Evolutionary conservation across 2,888 invertebrate species (phyloP).

Genomic region (Mimumesa dahlbomi): DNA sequence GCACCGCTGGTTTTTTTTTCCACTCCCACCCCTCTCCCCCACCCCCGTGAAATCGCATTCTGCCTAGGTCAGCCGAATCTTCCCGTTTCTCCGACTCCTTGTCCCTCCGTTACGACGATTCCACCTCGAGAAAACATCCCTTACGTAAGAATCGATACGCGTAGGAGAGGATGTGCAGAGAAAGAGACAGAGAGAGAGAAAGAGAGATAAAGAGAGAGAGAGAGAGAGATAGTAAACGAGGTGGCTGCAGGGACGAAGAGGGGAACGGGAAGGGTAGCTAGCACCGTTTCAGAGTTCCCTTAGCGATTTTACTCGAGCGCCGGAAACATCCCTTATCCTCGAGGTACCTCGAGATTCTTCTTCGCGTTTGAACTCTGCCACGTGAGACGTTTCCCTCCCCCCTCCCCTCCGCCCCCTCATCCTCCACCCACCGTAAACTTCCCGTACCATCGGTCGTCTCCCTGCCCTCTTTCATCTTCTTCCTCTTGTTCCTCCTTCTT

Average conservation of each 20-base stretch:
- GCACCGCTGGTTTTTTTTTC: slow-evolving; percentile 34
- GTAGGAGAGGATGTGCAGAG: slow-evolving; percentile 46
- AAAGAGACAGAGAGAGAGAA: no score
- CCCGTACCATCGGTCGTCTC: no score
- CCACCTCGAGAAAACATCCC: slow-evolving; percentile 64
- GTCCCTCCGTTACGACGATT: slow-evolving; percentile 30
- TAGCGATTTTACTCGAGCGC: slow-evolving; percentile 63
- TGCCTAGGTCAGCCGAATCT: slow-evolving; percentile 63
- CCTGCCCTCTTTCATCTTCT: slow-evolving; percentile 2
- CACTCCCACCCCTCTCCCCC: no score
- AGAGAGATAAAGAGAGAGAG: no score
- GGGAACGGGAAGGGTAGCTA: slow-evolving; percentile 29
- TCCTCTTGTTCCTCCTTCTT: background rate
- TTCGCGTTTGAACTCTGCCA: slow-evolving; percentile 58
- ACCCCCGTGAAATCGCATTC: slow-evolving; percentile 53
- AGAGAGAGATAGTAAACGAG: slow-evolving; percentile 48
- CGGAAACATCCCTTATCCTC: slow-evolving; percentile 68
- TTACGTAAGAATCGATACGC: slow-evolving; percentile 68
- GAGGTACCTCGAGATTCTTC: slow-evolving; percentile 60
- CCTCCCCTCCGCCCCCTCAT: slow-evolving; percentile 9
- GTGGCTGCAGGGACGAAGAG: slow-evolving; percentile 25
- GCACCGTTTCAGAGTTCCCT: slow-evolving; percentile 59
- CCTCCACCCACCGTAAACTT: no score
- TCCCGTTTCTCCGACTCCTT: slow-evolving; percentile 10
- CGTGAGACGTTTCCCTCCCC: slow-evolving; percentile 36